Evolutionary conservation across 2,888 invertebrate species (phyloP).

Genomic region (Agrochola circellaris): DNA sequence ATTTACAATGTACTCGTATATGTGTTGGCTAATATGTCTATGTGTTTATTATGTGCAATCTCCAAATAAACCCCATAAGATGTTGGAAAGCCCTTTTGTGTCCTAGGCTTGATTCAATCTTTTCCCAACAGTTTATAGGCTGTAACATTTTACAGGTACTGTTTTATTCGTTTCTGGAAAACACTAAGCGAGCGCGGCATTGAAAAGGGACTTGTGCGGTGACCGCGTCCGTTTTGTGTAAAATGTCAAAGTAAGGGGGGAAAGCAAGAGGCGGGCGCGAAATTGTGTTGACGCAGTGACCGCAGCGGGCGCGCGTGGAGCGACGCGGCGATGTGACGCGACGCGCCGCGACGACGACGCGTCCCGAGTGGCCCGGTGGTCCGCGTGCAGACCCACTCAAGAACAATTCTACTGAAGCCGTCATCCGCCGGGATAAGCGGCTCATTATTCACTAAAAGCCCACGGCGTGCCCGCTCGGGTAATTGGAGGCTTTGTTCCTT

Average conservation of each 20-base stretch:
- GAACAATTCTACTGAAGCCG: constrained; percentile 87
- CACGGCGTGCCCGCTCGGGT: constrained; percentile 88
- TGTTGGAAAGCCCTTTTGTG: constrained; percentile 22
- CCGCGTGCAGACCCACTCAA: constrained; percentile 80
- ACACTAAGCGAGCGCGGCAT: constrained; percentile 69
- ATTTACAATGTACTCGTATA: no score
- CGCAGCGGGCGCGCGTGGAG: constrained; percentile 69
- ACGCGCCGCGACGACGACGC: constrained; percentile 26
- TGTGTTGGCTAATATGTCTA: no score
- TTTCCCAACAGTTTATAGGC: constrained; percentile 40
- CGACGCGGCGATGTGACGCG: constrained; percentile 39
- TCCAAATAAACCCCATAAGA: constrained; percentile 32
- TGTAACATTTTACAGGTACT: constrained; percentile 48
- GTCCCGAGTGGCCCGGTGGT: constrained; percentile 76
- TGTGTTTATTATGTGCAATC: constrained; percentile 22
- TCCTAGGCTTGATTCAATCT: constrained; percentile 31
- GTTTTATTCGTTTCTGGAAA: constrained; percentile 58
- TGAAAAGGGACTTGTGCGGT: constrained; percentile 81
- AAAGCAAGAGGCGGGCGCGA: constrained; percentile 77
- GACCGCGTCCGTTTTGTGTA: constrained; percentile 83
- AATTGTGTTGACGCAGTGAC: constrained; percentile 86
- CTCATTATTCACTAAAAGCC: constrained; percentile 91
- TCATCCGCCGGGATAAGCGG: constrained; percentile 87
- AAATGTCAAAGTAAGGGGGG: constrained; percentile 87
- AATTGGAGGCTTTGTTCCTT: constrained; percentile 90